Conservation (phyloP, 1,140 invertebrate species). For the Drosophila lacteicornis region DNA sequence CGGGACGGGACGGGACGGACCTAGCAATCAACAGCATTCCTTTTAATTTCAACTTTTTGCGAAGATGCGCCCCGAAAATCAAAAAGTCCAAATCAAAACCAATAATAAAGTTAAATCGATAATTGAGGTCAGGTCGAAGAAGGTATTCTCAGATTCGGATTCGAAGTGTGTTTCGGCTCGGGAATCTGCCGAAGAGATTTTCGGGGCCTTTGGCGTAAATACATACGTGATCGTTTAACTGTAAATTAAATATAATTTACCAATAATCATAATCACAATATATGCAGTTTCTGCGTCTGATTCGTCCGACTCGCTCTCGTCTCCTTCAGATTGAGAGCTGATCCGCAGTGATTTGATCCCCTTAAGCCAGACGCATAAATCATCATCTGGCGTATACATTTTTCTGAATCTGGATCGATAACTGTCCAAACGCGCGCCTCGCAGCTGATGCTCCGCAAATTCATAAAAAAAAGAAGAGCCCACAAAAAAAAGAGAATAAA, state of each 20-base stretch:
- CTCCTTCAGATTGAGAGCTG: slow-evolving; percentile 51
- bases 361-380: slow-evolving; percentile 78
- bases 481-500: slow-evolving; percentile 8
- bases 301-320: slow-evolving; percentile 5
- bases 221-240: slow-evolving; percentile 84
- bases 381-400: slow-evolving; percentile 51
- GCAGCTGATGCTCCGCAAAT: slow-evolving; percentile 46
- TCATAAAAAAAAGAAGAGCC: not conserved
- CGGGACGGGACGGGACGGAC: slow-evolving; percentile 20
- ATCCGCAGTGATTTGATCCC: slow-evolving; percentile 64
- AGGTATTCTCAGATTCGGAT: slow-evolving; percentile 38
- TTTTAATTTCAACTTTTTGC: slow-evolving; percentile 77
- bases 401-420: slow-evolving; percentile 60
- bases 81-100: slow-evolving; percentile 82
- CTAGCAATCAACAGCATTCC: slow-evolving; percentile 82
- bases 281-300: slow-evolving; percentile 60
- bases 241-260: slow-evolving; percentile 85
- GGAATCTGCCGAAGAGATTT: slow-evolving; percentile 31
- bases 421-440: slow-evolving; percentile 72
- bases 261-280: slow-evolving; percentile 84
- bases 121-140: slow-evolving; percentile 80
- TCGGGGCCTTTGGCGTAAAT: slow-evolving; percentile 55
- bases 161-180: slow-evolving; percentile 17
- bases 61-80: slow-evolving; percentile 55
- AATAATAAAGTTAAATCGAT: slow-evolving; percentile 85